Evolutionary conservation across 1,140 invertebrate genomes (phyloP), one percentile per base, ranked within the genome.

Genomic region (Aphelenchoides fujianensis): DNA sequence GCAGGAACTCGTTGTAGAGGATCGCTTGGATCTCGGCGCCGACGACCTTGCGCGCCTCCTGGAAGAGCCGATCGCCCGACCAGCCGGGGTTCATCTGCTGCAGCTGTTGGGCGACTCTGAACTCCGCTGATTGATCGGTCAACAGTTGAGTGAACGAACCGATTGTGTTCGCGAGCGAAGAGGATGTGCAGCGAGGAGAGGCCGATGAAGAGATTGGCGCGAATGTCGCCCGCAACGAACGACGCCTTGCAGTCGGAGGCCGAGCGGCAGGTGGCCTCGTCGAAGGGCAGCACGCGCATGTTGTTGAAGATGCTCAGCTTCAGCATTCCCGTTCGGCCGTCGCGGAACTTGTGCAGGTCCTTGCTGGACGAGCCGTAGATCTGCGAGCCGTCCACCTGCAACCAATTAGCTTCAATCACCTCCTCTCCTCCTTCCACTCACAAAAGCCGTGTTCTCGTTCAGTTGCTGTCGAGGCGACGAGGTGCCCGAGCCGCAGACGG

Each of bases 11-110:
- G 69, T 62, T 71, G 80, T 84, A 83, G 2, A 82, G 67, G n/a
- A 83, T 69, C 30, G 69, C 64, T 63, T 84, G 83, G 37, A 84
- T 78, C 52, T 82, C 7, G 23, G 87, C 88, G n/a, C 86, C 87
- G 31, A 88, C 77, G 27, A 88, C 87, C 75, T 88, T 88, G 70
- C 87, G 82, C 2, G 87, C 78, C 77, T 89, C 88, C 78, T 89
- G 87, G 61, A 81, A 79, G 1, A 81, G 16, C 12, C 79, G 68
- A 68, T 79, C 79, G 9, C 9, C 23, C 81, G 79, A 54, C 79
- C 79, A 80, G 28, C 31, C 53, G 12, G 74, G 64, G 57, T 81
- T 81, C 32, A 81, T 63, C 23, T 59, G 34, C 36, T 77, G 73
- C 0, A 80, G n/a, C 5, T 68, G 54, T 9, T 59, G n/a, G n/a